These are phyloP conservation scores for Camponotus vicinus DNA, from an alignment of 1,140 invertebrate genomes.

Conservation along the genomic window DNA sequence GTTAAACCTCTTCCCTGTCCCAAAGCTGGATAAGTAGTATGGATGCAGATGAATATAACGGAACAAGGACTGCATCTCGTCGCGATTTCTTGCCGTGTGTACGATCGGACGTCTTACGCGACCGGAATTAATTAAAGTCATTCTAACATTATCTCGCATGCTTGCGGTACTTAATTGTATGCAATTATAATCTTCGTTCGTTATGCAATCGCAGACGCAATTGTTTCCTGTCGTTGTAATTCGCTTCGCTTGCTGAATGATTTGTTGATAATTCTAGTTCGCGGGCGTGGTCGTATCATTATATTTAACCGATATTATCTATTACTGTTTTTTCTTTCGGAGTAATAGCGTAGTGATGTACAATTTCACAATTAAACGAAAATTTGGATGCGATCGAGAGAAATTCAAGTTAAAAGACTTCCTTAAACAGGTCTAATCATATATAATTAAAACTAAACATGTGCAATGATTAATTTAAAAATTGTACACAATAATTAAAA, in stretches of 20 bases:
- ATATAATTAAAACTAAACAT: not conserved
- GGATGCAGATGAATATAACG: conserved; percentile 14
- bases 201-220: conserved; percentile 74
- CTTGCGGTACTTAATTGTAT: conserved; percentile 76
- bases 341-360: not conserved
- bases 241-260: conserved; percentile 40
- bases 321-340: not conserved
- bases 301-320: not conserved
- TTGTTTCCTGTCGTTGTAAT: conserved; percentile 66
- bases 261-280: conserved; percentile 30
- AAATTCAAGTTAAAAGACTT: not conserved
- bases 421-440: not conserved
- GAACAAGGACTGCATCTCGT: conserved; percentile 30
- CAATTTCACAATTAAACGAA: not conserved
- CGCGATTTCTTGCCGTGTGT: conserved; percentile 6
- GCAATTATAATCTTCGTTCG: conserved; percentile 74
- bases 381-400: not conserved
- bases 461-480: not conserved
- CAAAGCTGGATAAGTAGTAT: not conserved
- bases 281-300: not conserved
- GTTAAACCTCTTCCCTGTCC: not conserved
- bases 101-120: conserved; percentile 47
- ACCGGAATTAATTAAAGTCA: conserved; percentile 75
- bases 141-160: conserved; percentile 65
- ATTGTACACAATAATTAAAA: not conserved